Evolutionary conservation across 2,888 invertebrate genomes (phyloP).

Genomic region (Pachycephus smyrnensis): DNA sequence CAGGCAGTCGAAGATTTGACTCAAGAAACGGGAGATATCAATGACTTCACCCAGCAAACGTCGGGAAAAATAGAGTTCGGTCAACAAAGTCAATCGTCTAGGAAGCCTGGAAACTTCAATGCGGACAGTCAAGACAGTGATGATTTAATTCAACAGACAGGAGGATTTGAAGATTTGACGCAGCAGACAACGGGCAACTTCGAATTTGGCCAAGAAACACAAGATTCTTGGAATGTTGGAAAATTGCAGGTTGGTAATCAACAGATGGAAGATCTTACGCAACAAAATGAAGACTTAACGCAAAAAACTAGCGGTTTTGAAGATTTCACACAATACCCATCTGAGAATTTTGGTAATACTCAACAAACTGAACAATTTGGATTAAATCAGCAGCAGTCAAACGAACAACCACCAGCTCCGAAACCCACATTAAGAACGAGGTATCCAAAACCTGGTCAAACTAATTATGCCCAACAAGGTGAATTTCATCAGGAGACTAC

Average conservation of each 20-base stretch:
- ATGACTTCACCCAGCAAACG: slow-evolving; percentile 33
- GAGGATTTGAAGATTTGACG: slow-evolving; percentile 28
- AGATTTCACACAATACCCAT: slow-evolving; percentile 21
- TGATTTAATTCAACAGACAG: slow-evolving; percentile 32
- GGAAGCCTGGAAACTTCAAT: slow-evolving; percentile 47
- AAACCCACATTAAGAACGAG: not conserved
- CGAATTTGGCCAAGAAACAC: slow-evolving; percentile 22
- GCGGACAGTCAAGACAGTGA: slow-evolving; percentile 20
- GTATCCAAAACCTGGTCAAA: not conserved
- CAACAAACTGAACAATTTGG: slow-evolving; percentile 27
- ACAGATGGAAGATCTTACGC: slow-evolving; percentile 34
- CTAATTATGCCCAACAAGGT: not conserved
- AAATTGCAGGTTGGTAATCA: slow-evolving; percentile 24
- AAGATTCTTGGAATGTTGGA: slow-evolving; percentile 9
- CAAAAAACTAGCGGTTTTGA: slow-evolving; percentile 32
- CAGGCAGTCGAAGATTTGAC: slow-evolving; percentile 20
- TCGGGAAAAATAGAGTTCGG: slow-evolving; percentile 26
- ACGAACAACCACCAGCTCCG: not conserved
- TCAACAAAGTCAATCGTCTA: slow-evolving; percentile 53
- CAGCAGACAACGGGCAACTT: slow-evolving; percentile 21
- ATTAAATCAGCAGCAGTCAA: not conserved
- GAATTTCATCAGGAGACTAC: not conserved
- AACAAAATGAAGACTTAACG: slow-evolving; percentile 46
- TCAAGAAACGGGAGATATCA: slow-evolving; percentile 30
- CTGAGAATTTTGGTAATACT: not conserved